Conservation (phyloP, 2,888 invertebrate species). For the Brachylomia viminalis region DNA sequence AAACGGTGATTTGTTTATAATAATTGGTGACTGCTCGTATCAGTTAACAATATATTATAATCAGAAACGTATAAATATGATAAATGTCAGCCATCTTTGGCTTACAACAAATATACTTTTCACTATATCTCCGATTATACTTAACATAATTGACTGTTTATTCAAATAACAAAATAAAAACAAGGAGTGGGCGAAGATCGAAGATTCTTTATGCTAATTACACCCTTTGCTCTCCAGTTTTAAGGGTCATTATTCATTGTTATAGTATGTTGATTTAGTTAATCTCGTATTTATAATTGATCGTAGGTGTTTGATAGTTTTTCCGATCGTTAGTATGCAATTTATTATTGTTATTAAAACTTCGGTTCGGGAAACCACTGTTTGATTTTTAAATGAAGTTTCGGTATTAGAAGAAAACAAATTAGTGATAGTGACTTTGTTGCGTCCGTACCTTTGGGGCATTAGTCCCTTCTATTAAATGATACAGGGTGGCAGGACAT, state of each 20-base stretch:
- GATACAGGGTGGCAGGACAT: no score
- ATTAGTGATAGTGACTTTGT: background rate
- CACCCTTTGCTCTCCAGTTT: conserved; percentile 68
- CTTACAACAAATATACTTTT: conserved; percentile 52
- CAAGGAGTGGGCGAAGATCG: conserved; percentile 76
- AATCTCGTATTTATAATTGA: conserved; percentile 66
- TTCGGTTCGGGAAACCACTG: conserved; percentile 31
- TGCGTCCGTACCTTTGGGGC: background rate
- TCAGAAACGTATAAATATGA: conserved; percentile 47
- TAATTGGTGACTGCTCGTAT: conserved; percentile 41
- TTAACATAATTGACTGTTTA: conserved; percentile 86
- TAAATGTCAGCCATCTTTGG: conserved; percentile 42
- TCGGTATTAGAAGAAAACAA: background rate
- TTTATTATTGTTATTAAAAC: conserved; percentile 59
- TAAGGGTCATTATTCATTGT: conserved; percentile 73
- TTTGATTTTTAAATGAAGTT: conserved; percentile 22
- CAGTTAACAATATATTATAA: conserved; percentile 55
- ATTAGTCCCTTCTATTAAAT: no score
- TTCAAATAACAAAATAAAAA: conserved; percentile 81
- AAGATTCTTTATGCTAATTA: conserved; percentile 69
- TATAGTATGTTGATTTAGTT: conserved; percentile 61
- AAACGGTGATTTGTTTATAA: conserved; percentile 36
- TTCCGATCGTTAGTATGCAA: conserved; percentile 57
- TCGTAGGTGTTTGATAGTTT: conserved; percentile 64
- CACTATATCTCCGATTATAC: conserved; percentile 59